Base-by-base conservation (phyloP, 53 echinoderm and acorn worm species). In the Echinarachnius parma region DNA sequence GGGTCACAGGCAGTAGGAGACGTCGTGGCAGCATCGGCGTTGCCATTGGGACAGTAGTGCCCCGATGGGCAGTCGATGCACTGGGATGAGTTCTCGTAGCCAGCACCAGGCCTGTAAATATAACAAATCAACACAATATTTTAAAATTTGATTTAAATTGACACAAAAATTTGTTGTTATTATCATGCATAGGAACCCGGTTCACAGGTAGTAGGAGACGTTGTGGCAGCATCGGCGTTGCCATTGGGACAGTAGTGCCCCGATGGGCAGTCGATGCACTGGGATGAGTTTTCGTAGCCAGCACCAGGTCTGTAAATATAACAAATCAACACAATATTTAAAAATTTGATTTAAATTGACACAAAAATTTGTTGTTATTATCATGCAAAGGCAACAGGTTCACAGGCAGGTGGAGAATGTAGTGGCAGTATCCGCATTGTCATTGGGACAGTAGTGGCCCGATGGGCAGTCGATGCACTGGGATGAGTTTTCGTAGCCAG, bases 131-230 rank as follows among this genome's bases (percentile, higher is more conserved):
- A n/a, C n/a, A n/a, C n/a, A n/a, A n/a, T n/a, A n/a, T n/a, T n/a
- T n/a, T n/a, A n/a, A n/a, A n/a, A n/a, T n/a, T n/a, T n/a, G n/a
- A n/a, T n/a, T n/a, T n/a, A n/a, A n/a, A n/a, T n/a, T n/a, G n/a
- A n/a, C n/a, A n/a, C n/a, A n/a, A n/a, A n/a, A n/a, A n/a, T n/a
- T n/a, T n/a, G n/a, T n/a, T n/a, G n/a, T n/a, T n/a, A n/a, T n/a
- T n/a, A n/a, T n/a, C n/a, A n/a, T n/a, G n/a, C n/a, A n/a, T 95
- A 95, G 15, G 96, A 85, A n/a, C 96, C 96, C 3, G 96, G 96
- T 2, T 84, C 66, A 48, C 96, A 95, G 2, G 68, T 56, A n/a
- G 57, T 77, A 23, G 96, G 77, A 1, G 81, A 54, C 31, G 79
- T 79, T 5, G 84, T 82, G 16, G 91, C 90, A 3, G 66, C 61